Evolutionary conservation across 2,797 vertebrate genomes (phyloP), one percentile per base, ranked within the genome.

Genomic region (Gallinago stenura): DNA sequence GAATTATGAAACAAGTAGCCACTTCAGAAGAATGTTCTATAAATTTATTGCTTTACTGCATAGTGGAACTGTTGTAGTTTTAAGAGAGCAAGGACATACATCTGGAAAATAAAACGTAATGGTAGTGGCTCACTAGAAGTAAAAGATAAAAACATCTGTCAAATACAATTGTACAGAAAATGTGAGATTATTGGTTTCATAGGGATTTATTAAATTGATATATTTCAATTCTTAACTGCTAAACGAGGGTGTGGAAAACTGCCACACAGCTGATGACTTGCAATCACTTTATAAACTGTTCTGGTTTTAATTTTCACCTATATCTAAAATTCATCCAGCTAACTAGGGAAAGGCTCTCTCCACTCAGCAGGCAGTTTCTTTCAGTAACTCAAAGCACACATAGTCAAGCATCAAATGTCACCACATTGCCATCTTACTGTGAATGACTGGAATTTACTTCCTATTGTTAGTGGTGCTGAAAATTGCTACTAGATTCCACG

Each of bases 121-220:
- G 78, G 73, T 79, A 95, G 86, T 65, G 51, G 45, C 46, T 97
- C 48, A 48, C 82, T 95, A 71, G 72, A 97, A 97, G 65, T 84
- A 87, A 95, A 93, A 97, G 90, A 96, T 94, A 97, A 97, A 97
- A 96, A 89, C 82, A 97, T 95, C 76, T 92, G 69, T 97, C 97
- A 96, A 91, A 94, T 81, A 89, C 85, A 97, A 96, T 94, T 97
- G 86, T 96, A 93, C 84, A 91, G 75, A 93, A 97, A 97, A 97
- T 96, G 39, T 46, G 48, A 97, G 75, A 97, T 97, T 97, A 97
- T 97, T 98, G 89, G 97, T 97, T 98, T 98, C 93, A 24, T 66
- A 95, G 97, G 97, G 97, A 97, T 98, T 98, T 98, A 98, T 98
- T 98, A 98, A 98, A 98, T 96, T 97, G 96, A 97, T 96, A 66